These are phyloP conservation scores for Geococcyx californianus DNA, from an alignment of 2,113 vertebrate genomes.

Conservation along the genomic window DNA sequence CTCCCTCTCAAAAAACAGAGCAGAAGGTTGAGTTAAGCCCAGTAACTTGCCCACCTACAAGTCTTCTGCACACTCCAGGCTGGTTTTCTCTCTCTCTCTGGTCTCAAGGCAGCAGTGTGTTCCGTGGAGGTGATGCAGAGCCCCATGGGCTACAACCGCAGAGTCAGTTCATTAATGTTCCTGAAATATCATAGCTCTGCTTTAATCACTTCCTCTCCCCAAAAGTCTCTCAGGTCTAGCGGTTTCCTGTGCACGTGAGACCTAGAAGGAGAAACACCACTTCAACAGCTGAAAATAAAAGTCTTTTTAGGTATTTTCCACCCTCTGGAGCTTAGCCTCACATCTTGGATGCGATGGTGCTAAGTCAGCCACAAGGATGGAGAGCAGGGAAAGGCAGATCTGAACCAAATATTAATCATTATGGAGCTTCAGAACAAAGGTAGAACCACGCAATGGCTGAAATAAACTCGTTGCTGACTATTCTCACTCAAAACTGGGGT, in stretches of 20 bases:
- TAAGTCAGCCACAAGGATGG: not conserved
- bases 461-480: not conserved
- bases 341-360: too few relatives aligned
- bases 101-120: not conserved
- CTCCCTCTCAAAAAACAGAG: not conserved
- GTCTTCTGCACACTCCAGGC: not conserved
- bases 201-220: not conserved
- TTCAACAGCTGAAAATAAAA: not conserved
- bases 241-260: not conserved
- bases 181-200: not conserved
- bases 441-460: not conserved
- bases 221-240: not conserved
- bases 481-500: not conserved
- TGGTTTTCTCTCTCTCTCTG: not conserved
- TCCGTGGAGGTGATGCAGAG: not conserved
- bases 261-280: not conserved
- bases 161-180: not conserved
- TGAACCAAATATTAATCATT: not conserved
- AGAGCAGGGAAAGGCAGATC: not conserved
- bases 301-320: not conserved
- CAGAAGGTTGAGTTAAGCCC: not conserved
- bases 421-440: not conserved
- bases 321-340: not conserved
- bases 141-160: rapidly evolving
- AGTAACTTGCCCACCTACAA: not conserved